Conservation (phyloP, 2,113 vertebrate genomes). For the Pogona vitticeps region DNA sequence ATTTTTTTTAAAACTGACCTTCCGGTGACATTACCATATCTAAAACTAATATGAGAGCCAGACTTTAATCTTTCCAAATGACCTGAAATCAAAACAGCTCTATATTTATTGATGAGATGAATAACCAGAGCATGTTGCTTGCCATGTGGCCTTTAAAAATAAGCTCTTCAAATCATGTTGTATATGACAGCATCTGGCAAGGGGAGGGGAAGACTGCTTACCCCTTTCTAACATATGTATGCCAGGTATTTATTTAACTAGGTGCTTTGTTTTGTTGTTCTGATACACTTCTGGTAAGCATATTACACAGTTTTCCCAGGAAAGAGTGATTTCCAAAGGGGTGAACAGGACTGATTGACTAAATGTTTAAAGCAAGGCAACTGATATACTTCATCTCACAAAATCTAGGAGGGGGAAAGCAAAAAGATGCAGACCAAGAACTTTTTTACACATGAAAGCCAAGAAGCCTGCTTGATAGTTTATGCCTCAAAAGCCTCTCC, state of each 20-base stretch:
- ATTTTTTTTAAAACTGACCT: neutral
- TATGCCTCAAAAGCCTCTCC: neutral
- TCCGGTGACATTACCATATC: neutral
- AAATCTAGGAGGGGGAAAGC: neutral
- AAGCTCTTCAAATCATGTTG: slow-evolving; percentile 38
- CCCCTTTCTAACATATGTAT: slow-evolving; percentile 57
- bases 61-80: neutral
- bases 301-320: slow-evolving; percentile 47
- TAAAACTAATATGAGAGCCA: neutral
- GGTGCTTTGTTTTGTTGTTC: slow-evolving; percentile 50
- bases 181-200: neutral
- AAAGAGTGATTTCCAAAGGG: slow-evolving; percentile 61
- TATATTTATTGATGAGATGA: neutral
- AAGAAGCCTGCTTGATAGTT: neutral
- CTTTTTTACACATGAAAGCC: neutral
- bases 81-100: neutral
- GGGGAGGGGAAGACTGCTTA: slow-evolving; percentile 38
- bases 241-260: slow-evolving; percentile 56
- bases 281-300: slow-evolving; percentile 42
- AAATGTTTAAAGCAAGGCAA: neutral
- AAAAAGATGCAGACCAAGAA: neutral
- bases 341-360: slow-evolving; percentile 59
- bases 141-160: neutral
- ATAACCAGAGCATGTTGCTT: neutral
- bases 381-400: neutral